Percentiles rank a stretch among this genome's conserved stretches.
Evolutionary conservation across 2,888 invertebrate genomes (phyloP).

Genomic region (Nephrotoma appendiculata): DNA sequence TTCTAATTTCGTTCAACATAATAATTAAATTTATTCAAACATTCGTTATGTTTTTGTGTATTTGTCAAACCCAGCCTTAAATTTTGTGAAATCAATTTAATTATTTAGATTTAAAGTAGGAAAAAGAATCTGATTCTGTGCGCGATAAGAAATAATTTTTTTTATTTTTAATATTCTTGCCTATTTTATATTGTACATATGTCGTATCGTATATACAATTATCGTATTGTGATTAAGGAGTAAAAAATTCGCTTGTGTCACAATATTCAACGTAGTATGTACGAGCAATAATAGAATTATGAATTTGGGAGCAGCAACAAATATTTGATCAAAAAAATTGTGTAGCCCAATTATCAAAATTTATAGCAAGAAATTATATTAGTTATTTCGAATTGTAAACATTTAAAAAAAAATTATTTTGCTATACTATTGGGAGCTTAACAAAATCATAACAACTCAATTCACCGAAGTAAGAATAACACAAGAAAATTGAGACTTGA

Average conservation of each 20-base stretch:
- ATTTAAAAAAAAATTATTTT: neutral
- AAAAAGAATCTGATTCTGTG: neutral
- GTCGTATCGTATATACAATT: no score
- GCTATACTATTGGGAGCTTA: neutral
- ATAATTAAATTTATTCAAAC: neutral
- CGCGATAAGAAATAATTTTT: neutral
- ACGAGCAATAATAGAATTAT: neutral
- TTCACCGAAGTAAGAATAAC: neutral
- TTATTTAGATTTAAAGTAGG: neutral
- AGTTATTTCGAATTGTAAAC: neutral
- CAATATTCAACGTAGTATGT: neutral
- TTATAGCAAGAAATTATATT: neutral
- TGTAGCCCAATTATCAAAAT: neutral
- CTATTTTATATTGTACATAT: neutral
- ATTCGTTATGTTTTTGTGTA: neutral
- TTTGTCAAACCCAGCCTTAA: neutral
- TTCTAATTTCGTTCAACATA: neutral
- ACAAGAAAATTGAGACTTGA: neutral
- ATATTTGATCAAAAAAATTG: neutral
- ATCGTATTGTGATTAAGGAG: neutral
- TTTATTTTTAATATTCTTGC: neutral
- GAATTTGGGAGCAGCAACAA: neutral
- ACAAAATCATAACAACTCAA: neutral
- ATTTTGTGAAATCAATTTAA: neutral
- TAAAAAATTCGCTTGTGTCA: neutral